These are phyloP conservation scores for Python bivittatus DNA, from an alignment of 2,113 vertebrate genomes.

Conservation along the genomic window DNA sequence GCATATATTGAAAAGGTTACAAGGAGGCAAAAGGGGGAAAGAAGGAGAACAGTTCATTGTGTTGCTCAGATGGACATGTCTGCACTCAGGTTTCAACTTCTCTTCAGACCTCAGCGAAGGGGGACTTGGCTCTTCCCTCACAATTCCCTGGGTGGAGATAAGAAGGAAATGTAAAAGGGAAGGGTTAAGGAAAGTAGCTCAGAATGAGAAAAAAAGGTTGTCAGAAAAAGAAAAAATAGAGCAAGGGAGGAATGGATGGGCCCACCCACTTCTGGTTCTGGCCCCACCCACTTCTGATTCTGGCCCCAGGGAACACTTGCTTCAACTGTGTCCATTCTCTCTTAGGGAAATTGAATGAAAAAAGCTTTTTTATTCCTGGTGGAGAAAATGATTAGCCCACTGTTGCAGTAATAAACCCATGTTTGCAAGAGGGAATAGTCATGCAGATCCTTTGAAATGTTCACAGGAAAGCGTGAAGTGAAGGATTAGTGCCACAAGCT, in stretches of 20 bases:
- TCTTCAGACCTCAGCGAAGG: background rate
- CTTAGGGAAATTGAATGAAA: background rate
- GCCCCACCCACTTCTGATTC: background rate
- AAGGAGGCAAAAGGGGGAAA: background rate
- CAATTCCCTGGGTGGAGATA: background rate
- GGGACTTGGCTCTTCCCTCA: background rate
- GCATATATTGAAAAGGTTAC: background rate
- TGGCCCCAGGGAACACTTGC: background rate
- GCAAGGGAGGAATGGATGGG: background rate
- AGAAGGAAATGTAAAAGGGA: background rate
- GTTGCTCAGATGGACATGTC: background rate
- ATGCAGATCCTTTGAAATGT: background rate
- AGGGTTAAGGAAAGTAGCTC: background rate
- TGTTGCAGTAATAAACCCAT: background rate
- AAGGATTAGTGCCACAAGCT: background rate
- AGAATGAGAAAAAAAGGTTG: background rate
- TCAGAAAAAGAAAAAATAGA: too few species aligned
- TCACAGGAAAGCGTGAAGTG: background rate
- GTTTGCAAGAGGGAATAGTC: background rate
- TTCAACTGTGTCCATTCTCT: background rate
- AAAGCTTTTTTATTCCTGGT: background rate
- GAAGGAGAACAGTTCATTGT: background rate
- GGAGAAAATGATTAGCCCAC: background rate
- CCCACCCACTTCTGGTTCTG: background rate
- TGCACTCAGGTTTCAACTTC: background rate